These are phyloP conservation scores for Lysandra bellargus DNA, from an alignment of 2,888 invertebrate genomes.

Conservation along the genomic window DNA sequence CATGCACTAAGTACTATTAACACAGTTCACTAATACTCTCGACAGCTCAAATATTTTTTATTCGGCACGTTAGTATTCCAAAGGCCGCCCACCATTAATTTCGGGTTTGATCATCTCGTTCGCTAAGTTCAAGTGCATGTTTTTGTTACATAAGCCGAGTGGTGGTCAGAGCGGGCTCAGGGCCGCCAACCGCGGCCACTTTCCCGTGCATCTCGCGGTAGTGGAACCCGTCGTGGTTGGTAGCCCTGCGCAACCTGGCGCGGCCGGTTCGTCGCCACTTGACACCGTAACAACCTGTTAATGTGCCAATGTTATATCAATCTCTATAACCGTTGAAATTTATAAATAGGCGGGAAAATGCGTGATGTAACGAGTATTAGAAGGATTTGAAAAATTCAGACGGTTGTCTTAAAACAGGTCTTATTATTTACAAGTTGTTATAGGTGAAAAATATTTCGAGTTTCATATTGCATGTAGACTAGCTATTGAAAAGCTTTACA, in stretches of 20 bases:
- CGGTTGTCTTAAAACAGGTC: no score
- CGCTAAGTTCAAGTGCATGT: constrained; percentile 29
- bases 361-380: not conserved
- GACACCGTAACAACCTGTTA: constrained; percentile 36
- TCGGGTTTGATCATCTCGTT: not conserved
- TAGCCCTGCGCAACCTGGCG: constrained; percentile 54
- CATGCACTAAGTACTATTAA: no score
- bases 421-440: no score
- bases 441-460: no score
- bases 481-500: no score
- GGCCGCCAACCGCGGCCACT: not conserved
- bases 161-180: constrained; percentile 41
- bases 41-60: not conserved
- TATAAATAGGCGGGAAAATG: not conserved
- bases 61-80: not conserved
- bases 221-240: not conserved
- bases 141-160: constrained; percentile 58
- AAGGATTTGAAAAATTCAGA: no score
- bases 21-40: no score
- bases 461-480: no score
- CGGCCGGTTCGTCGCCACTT: constrained; percentile 68
- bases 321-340: constrained; percentile 6
- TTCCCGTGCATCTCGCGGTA: not conserved
- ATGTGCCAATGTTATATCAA: constrained; percentile 34
- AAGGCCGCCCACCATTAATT: not conserved